Evolutionary conservation across 2,888 invertebrate genomes (phyloP), one percentile per base, ranked within the genome.

Genomic region (Panzeria rudis): DNA sequence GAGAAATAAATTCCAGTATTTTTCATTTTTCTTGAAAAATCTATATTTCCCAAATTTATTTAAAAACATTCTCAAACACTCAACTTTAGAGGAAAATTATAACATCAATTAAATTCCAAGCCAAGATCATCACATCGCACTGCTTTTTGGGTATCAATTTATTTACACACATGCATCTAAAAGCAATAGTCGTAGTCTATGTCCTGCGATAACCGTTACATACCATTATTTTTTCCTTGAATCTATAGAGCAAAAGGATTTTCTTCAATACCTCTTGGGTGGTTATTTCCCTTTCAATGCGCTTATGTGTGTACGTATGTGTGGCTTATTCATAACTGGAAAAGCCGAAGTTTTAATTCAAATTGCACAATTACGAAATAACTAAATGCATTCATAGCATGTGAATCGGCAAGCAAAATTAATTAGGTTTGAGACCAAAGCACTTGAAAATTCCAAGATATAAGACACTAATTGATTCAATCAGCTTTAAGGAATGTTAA

Each of bases 261-360:
- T 69, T 56, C 38, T 9, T 44, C 25, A 41, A 73, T 59, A 15
- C 13, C 73, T 71, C 64, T 64, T 71, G 25, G 71, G 15, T 75
- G 79, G 64, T 71, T 75, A 59, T 79, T 79, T 75, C 25, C 23
- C 56, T 50, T 56, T 47, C 56, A 59, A 72, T 69, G 25, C 8
- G 7, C 9, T 7, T 66, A 38, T 32, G 47, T 41, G 13, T 64
- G 44, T 23, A 11, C 29, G 35, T 11, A 1, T 38, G 38, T 11
- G 11, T 3, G 38, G 8, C 38, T 38, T 56, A 56, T n/a, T 23
- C 17, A 41, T 7, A 8, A 13, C 35, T 44, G 66, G 17, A 13
- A 56, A 38, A 47, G n/a, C 25, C 23, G 56, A 76, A 20, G 13
- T n/a, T 6, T 9, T 7, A 17, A 25, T 0, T 20, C 17, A 25